phyloP scores from a whole-genome alignment of 2,888 invertebrate genomes.

The Camponotus fellah region DNA sequence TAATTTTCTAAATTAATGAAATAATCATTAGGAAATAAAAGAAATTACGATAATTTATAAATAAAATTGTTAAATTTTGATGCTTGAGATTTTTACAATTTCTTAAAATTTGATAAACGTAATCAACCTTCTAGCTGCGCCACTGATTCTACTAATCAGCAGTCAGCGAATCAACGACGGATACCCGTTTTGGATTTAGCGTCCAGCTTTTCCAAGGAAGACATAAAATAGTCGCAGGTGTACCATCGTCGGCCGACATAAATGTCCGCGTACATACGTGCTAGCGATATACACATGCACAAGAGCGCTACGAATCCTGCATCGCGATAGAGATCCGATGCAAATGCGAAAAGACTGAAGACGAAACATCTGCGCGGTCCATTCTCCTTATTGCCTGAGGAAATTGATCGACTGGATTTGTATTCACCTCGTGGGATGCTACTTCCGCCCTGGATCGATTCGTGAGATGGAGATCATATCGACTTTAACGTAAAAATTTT shows the following conservation, averaged over 20 bases:
- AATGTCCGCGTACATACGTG: constrained; percentile 72
- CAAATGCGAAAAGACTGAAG: constrained; percentile 59
- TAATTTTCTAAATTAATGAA: background rate
- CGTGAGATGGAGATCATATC: constrained; percentile 17
- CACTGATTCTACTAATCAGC: constrained; percentile 68
- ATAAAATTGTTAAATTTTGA: background rate
- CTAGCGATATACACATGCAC: constrained; percentile 36
- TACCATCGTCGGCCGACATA: constrained; percentile 74
- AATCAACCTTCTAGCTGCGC: constrained; percentile 45
- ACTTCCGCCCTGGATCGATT: constrained; percentile 53
- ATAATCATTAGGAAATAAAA: background rate
- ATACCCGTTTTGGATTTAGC: constrained; percentile 73
- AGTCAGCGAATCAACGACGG: constrained; percentile 68
- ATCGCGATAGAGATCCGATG: constrained; percentile 73
- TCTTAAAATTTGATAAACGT: background rate
- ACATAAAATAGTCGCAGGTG: constrained; percentile 79
- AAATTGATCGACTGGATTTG: constrained; percentile 49
- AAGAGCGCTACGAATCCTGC: constrained; percentile 74
- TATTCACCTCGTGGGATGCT: constrained; percentile 15
- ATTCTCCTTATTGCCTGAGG: constrained; percentile 14
- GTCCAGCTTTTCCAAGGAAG: constrained; percentile 75
- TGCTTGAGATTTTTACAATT: background rate
- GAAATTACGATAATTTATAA: background rate
- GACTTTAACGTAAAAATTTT: constrained; percentile 1
- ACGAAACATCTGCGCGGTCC: constrained; percentile 63